A percentile compares a stretch with the other conserved stretches of the same genome.
These are phyloP conservation scores for Pollachius pollachius DNA, from an alignment of 2,113 vertebrate species.

Conservation along the genomic window DNA sequence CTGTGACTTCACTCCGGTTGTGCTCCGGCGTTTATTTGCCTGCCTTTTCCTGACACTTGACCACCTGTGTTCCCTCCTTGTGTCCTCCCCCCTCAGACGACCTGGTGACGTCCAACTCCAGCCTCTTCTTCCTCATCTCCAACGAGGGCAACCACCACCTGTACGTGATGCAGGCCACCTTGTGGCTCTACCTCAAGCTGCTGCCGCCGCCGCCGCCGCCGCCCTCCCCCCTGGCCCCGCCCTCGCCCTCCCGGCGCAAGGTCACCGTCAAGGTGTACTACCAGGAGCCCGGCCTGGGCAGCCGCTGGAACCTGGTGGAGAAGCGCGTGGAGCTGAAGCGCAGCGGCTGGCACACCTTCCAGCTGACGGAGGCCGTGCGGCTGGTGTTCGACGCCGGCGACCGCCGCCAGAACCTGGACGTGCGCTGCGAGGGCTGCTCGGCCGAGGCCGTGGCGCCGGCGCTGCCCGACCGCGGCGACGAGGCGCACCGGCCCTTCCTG, in stretches of 20 bases:
- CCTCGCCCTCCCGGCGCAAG: constrained; percentile 70
- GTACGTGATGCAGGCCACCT: constrained; percentile 86
- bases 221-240: constrained; percentile 49
- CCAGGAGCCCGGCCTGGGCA: constrained; percentile 84
- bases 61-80: not conserved
- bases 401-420: constrained; percentile 90
- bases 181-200: constrained; percentile 96
- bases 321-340: constrained; percentile 91
- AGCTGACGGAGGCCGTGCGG: constrained; percentile 86
- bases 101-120: constrained; percentile 86
- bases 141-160: constrained; percentile 96
- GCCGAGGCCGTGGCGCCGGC: constrained; percentile 80
- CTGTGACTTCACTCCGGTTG: no score
- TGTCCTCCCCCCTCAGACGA: constrained; percentile 80
- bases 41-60: not conserved
- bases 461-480: constrained; percentile 83
- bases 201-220: constrained; percentile 80
- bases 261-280: constrained; percentile 91
- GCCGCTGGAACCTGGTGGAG: constrained; percentile 90
- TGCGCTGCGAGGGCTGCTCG: constrained; percentile 92
- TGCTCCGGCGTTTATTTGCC: not conserved
- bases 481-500: constrained; percentile 92
- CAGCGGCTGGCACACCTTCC: constrained; percentile 95
- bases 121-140: constrained; percentile 93
- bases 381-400: constrained; percentile 84